phyloP scores from a whole-genome alignment of 2,888 invertebrate genomes.

The Strigamia crassipes region DNA sequence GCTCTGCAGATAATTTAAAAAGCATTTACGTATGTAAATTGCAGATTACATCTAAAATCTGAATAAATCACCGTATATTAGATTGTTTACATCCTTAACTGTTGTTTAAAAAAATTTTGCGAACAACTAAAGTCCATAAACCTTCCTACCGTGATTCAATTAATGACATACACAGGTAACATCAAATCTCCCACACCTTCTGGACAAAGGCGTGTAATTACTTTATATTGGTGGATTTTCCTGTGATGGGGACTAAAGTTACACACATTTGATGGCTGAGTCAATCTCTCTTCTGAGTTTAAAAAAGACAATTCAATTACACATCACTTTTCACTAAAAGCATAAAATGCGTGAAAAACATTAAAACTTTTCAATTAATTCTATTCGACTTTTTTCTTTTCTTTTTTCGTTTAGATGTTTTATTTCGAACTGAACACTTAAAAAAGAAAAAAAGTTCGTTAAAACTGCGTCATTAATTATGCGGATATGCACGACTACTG shows the following conservation, averaged over 20 bases:
- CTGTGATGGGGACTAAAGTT: not conserved
- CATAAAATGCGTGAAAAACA: not conserved
- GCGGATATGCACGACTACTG: too few species aligned
- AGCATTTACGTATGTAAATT: too few species aligned
- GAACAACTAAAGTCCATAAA: too few species aligned
- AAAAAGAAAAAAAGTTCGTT: too few species aligned
- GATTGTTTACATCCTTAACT: too few species aligned
- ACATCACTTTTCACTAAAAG: conserved; percentile 3
- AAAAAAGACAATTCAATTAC: not conserved
- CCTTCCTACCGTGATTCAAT: not conserved
- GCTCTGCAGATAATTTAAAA: too few species aligned
- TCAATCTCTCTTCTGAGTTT: not conserved
- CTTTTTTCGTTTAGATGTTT: not conserved
- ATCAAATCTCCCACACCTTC: not conserved
- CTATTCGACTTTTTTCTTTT: not conserved
- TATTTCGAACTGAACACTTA: not conserved
- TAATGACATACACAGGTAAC: not conserved
- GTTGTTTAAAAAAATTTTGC: too few species aligned
- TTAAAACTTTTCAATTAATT: conserved; percentile 5
- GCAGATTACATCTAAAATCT: too few species aligned
- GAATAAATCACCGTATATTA: too few species aligned
- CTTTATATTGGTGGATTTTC: not conserved
- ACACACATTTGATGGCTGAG: not conserved
- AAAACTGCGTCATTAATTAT: too few species aligned
- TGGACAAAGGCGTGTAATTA: not conserved